A percentile compares a stretch with the other conserved stretches of the same genome.
phyloP scores from a whole-genome alignment of 1,140 invertebrate species.

The Meteorus sp. region DNA sequence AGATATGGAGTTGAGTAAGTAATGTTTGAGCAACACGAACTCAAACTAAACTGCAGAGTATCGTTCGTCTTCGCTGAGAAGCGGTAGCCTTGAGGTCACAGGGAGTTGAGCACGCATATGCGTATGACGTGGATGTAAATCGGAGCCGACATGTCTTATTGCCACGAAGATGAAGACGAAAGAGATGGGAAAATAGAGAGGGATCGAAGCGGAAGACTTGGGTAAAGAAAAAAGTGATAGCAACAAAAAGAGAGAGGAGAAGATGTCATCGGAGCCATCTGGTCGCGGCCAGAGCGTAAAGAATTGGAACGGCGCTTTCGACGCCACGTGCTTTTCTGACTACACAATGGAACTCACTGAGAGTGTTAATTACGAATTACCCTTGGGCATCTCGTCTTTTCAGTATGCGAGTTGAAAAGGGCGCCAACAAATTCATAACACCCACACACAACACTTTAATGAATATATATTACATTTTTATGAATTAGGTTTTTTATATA shows the following conservation, averaged over 20 bases:
- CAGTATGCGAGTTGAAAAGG: neutral
- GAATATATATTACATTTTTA: neutral
- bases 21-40: neutral
- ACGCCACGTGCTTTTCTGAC: conserved; percentile 25
- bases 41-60: conserved; percentile 8
- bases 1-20: neutral
- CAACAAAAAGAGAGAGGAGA: conserved; percentile 6
- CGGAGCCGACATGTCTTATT: neutral
- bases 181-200: neutral
- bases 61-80: neutral
- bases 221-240: too few species aligned
- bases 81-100: conserved; percentile 15
- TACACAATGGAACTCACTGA: conserved; percentile 17
- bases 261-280: conserved; percentile 37
- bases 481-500: conserved; percentile 38
- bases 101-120: conserved; percentile 20
- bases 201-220: too few species aligned
- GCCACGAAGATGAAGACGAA: conserved; percentile 19
- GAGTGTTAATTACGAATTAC: conserved; percentile 25
- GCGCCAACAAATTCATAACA: neutral
- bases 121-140: conserved; percentile 15
- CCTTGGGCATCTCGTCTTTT: conserved; percentile 11
- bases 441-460: neutral
- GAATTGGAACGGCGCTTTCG: conserved; percentile 38
- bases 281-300: conserved; percentile 27